A percentile compares a stretch with the other conserved stretches of the same genome.
Conservation (phyloP, 1,140 invertebrate species). For the Pseudomyrmex concolor region DNA sequence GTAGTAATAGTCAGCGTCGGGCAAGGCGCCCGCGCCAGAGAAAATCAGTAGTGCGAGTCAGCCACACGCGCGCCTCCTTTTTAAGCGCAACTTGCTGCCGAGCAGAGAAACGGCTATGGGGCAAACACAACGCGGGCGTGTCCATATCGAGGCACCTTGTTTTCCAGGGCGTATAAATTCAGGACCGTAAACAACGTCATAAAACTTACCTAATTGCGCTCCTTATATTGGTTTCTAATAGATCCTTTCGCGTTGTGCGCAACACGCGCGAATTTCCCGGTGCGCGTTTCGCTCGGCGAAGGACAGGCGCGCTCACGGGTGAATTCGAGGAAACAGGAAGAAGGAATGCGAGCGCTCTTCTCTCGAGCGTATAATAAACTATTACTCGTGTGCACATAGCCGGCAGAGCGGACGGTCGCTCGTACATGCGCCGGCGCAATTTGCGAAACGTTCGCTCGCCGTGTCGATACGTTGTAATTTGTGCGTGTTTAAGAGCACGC, state of each 20-base stretch:
- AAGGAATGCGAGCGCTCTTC: conserved; percentile 4
- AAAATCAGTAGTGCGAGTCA: conserved; percentile 68
- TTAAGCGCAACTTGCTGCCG: not conserved
- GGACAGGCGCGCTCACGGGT: not conserved
- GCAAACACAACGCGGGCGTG: not conserved
- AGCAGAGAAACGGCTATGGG: not conserved
- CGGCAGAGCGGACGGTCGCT: not conserved
- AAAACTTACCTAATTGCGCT: conserved; percentile 54
- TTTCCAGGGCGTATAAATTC: conserved; percentile 26
- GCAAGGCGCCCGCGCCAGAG: not conserved
- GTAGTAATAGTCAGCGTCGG: not conserved
- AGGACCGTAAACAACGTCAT: conserved; percentile 15
- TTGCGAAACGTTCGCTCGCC: conserved; percentile 50
- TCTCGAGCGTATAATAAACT: conserved; percentile 60
- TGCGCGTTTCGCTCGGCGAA: conserved; percentile 1
- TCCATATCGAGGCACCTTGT: conserved; percentile 25
- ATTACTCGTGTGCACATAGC: not conserved
- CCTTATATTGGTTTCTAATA: conserved; percentile 57
- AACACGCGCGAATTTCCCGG: conserved; percentile 11
- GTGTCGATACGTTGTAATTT: conserved; percentile 59
- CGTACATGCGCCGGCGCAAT: conserved; percentile 38
- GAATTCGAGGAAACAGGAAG: conserved; percentile 5
- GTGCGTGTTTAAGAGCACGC: conserved; percentile 58
- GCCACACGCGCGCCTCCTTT: conserved; percentile 2
- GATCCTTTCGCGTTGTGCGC: conserved; percentile 17